Evolutionary conservation across 2,113 vertebrate genomes (phyloP).

Genomic region (Xenotilapia flavipinnis): DNA sequence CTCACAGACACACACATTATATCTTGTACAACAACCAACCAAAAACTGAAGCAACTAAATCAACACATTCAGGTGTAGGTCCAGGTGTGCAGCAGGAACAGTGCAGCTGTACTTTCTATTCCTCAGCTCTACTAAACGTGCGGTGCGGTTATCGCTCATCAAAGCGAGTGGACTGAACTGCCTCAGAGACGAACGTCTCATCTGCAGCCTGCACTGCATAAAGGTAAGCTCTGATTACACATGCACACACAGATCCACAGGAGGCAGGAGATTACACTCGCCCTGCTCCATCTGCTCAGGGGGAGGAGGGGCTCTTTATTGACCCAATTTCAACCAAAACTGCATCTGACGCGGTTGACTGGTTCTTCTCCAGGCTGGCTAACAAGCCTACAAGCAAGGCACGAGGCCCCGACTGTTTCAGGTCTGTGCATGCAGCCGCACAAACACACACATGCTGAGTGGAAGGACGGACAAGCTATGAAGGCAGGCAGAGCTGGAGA

Average conservation of each 20-base stretch:
- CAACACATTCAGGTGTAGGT: not conserved
- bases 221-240: constrained; percentile 43
- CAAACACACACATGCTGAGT: not conserved
- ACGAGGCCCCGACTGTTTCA: not conserved
- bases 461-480: not conserved
- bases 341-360: not conserved
- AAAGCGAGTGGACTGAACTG: not conserved
- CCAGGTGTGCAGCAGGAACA: not conserved
- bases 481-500: not conserved
- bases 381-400: not conserved
- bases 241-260: constrained; percentile 32
- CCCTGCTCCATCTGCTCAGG: constrained; percentile 55
- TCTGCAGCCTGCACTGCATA: not conserved
- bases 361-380: not conserved
- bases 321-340: constrained; percentile 39
- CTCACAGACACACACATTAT: not conserved
- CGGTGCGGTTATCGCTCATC: not conserved
- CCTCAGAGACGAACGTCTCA: not conserved
- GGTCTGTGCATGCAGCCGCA: not conserved
- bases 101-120: not conserved
- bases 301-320: not conserved
- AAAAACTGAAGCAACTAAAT: not conserved
- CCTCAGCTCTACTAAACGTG: not conserved
- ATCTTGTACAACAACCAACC: not conserved
- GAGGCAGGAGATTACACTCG: constrained; percentile 50